Evolutionary conservation across 2,888 invertebrate genomes (phyloP).

Genomic region (Pinctada fucata): DNA sequence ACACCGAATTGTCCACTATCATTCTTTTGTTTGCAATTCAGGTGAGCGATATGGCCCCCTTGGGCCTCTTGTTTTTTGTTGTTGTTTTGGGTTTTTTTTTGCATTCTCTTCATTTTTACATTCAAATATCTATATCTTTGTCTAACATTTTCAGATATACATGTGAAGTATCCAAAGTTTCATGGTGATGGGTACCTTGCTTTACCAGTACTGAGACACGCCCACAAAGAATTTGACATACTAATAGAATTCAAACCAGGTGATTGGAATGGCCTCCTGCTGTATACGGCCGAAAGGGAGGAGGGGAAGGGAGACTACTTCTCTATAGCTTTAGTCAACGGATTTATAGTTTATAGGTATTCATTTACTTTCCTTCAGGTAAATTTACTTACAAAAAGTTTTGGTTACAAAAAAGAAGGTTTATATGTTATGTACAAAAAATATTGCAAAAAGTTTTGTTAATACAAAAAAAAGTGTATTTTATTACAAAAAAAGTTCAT

Average conservation of each 20-base stretch:
- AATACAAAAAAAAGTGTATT: too few relatives aligned
- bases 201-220: conserved; percentile 90
- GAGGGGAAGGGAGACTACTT: conserved; percentile 93
- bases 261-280: conserved; percentile 86
- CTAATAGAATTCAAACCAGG: conserved; percentile 89
- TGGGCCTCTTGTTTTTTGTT: too few relatives aligned
- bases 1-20: too few relatives aligned
- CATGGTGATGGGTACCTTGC: conserved; percentile 95
- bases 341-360: conserved; percentile 88
- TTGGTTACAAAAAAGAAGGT: too few relatives aligned
- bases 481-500: too few relatives aligned
- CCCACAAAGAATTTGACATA: conserved; percentile 91
- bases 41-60: too few relatives aligned
- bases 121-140: too few relatives aligned
- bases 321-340: conserved; percentile 88
- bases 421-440: too few relatives aligned
- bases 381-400: not conserved
- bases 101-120: too few relatives aligned
- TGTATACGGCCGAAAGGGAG: conserved; percentile 91
- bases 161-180: conserved; percentile 80
- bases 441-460: too few relatives aligned
- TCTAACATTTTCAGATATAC: conserved; percentile 47
- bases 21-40: too few relatives aligned
- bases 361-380: conserved; percentile 1
- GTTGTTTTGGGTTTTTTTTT: too few relatives aligned